Evolutionary conservation across 2,113 vertebrate genomes (phyloP).

Genomic region (Colistium nudipinnis): DNA sequence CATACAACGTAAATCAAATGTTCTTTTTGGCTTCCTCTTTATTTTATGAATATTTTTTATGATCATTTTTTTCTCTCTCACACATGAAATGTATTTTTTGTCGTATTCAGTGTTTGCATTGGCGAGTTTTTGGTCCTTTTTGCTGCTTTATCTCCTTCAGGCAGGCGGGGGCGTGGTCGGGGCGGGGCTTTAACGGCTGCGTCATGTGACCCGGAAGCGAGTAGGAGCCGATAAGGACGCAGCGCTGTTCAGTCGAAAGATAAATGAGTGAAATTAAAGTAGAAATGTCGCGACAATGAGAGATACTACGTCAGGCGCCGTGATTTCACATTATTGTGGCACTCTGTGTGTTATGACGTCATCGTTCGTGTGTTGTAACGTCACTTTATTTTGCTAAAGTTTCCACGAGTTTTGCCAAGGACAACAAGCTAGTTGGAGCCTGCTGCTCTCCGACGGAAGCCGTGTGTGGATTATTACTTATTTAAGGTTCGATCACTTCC

Average conservation of each 20-base stretch:
- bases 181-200: constrained; percentile 47
- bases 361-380: too few species aligned
- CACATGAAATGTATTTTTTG: background rate
- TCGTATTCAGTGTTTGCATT: background rate
- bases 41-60: background rate
- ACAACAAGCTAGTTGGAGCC: constrained; percentile 14
- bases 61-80: background rate
- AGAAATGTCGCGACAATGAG: too few species aligned
- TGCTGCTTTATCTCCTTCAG: constrained; percentile 45
- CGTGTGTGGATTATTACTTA: too few species aligned
- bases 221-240: too few species aligned
- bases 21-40: background rate
- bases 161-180: constrained; percentile 49
- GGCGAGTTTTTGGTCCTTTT: too few species aligned
- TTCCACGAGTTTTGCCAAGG: constrained; percentile 61
- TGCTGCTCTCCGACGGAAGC: background rate
- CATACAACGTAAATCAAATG: too few species aligned
- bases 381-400: constrained; percentile 38
- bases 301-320: too few species aligned
- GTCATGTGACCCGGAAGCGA: constrained; percentile 71
- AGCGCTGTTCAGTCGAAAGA: background rate
- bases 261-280: background rate
- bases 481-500: background rate
- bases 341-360: background rate
- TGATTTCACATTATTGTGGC: background rate